These are phyloP conservation scores for Trichonephila clavata DNA, from an alignment of 1,140 invertebrate genomes.

Conservation along the genomic window DNA sequence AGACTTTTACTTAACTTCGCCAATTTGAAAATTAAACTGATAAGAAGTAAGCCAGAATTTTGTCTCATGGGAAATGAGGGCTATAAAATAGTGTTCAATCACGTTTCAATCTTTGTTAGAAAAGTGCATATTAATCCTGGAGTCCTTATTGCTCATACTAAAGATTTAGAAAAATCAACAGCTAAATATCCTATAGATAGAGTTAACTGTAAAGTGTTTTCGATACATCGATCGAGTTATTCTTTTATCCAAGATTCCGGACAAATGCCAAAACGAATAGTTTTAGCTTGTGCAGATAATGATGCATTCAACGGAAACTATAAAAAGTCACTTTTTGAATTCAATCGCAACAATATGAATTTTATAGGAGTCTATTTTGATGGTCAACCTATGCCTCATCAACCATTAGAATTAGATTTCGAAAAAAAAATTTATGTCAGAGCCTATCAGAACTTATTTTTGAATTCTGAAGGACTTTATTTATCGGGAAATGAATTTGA, in stretches of 20 bases:
- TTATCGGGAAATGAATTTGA: background rate
- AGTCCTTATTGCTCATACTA: constrained; percentile 12
- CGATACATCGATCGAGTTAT: background rate
- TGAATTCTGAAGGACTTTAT: background rate
- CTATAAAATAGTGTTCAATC: constrained; percentile 13
- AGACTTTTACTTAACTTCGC: no score
- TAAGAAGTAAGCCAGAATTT: no score
- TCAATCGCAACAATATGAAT: no score
- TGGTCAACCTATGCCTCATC: no score
- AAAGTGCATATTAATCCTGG: constrained; percentile 16
- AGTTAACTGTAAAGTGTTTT: background rate
- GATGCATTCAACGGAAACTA: no score
- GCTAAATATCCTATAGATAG: constrained; percentile 27
- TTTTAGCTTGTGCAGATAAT: no score
- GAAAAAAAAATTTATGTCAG: no score
- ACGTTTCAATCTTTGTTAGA: constrained; percentile 22
- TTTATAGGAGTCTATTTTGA: no score
- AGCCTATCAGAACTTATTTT: background rate
- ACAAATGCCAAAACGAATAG: no score
- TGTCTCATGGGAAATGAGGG: background rate
- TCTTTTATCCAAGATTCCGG: constrained; percentile 1
- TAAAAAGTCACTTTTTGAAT: no score
- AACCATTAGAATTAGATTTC: no score
- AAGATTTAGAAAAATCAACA: constrained; percentile 38
- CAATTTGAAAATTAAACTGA: no score